Percentiles rank a stretch among this genome's conserved stretches.
Evolutionary conservation across 1,140 invertebrate species (phyloP).

Genomic region (Argopecten irradians): DNA sequence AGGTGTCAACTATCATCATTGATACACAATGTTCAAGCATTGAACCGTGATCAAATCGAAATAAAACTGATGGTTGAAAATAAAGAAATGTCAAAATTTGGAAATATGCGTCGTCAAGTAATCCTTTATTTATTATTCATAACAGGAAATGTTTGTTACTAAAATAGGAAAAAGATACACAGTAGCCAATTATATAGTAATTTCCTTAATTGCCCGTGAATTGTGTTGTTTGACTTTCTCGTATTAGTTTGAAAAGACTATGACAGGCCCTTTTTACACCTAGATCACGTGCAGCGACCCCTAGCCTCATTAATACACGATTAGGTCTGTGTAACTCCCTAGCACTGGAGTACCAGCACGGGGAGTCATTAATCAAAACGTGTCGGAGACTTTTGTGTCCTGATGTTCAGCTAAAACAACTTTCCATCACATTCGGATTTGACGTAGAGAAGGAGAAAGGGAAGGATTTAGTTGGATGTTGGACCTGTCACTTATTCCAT

Average conservation of each 20-base stretch:
- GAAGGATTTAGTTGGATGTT: background rate
- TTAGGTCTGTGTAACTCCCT: background rate
- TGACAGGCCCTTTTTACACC: constrained; percentile 14
- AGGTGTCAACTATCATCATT: background rate
- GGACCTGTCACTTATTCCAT: background rate
- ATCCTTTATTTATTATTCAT: background rate
- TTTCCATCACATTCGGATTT: background rate
- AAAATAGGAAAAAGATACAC: background rate
- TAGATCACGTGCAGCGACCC: background rate
- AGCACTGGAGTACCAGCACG: background rate
- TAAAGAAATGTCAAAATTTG: background rate
- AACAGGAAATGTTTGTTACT: background rate
- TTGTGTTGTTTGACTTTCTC: background rate
- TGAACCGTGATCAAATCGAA: background rate
- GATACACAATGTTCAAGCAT: background rate
- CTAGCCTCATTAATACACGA: background rate
- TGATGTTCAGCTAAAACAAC: background rate
- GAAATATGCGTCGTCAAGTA: background rate
- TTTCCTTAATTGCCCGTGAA: background rate
- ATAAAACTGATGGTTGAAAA: background rate
- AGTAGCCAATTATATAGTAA: background rate
- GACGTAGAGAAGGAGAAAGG: background rate
- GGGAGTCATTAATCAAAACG: background rate
- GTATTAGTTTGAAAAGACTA: background rate
- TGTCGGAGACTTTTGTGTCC: background rate